These are phyloP conservation scores for Neria commutata DNA, from an alignment of 2,888 invertebrate species.

Conservation along the genomic window DNA sequence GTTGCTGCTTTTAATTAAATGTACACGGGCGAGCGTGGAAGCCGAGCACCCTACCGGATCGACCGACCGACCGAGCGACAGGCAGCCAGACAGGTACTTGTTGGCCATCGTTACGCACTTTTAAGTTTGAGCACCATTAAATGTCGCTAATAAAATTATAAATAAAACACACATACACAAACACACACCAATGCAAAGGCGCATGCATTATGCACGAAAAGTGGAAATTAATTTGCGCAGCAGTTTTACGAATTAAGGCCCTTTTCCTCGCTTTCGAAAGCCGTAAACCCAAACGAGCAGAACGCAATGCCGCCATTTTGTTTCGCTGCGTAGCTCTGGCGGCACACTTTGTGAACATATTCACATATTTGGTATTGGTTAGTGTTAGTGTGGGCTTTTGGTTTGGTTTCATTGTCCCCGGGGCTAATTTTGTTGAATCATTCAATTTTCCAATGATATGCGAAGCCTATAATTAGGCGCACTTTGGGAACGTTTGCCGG, in stretches of 20 bases:
- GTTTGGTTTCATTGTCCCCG: no score
- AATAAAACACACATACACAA: constrained; percentile 27
- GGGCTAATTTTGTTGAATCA: constrained; percentile 35
- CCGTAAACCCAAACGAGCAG: no score
- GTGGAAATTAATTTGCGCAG: not conserved
- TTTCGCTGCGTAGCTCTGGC: no score
- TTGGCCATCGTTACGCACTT: constrained; percentile 26
- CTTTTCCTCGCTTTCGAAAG: not conserved
- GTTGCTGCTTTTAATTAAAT: no score
- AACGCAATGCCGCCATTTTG: no score
- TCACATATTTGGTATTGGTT: not conserved
- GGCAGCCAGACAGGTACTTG: no score
- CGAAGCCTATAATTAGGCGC: constrained; percentile 1
- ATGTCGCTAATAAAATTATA: constrained; percentile 45
- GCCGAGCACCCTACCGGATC: no score
- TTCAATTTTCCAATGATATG: constrained; percentile 33
- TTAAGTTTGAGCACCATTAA: constrained; percentile 31
- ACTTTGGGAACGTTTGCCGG: not conserved
- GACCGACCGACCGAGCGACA: no score
- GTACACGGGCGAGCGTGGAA: no score
- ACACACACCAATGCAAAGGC: no score
- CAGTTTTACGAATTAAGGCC: constrained; percentile 1
- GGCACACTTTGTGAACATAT: no score
- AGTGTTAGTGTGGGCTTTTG: no score
- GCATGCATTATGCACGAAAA: constrained; percentile 35